A percentile compares a stretch with the other conserved stretches of the same genome.
Conservation (phyloP, 2,113 vertebrate species). For the Marmota monax region DNA sequence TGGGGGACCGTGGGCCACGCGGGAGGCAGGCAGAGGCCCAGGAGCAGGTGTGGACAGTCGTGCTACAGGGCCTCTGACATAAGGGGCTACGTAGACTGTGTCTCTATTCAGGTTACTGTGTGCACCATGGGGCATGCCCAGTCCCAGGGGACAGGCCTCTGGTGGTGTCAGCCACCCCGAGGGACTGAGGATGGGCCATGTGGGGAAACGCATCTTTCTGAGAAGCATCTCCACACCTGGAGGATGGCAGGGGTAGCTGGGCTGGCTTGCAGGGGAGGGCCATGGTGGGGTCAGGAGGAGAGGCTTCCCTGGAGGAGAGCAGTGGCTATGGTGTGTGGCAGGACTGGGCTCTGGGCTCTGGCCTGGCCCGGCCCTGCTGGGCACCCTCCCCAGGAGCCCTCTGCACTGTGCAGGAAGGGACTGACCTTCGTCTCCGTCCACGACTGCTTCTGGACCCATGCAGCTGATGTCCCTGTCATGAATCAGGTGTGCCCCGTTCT, state of each 20-base stretch:
- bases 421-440: conserved; percentile 98
- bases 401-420: conserved; percentile 87
- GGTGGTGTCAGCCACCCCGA: background rate
- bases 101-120: background rate
- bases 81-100: background rate
- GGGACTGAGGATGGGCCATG: background rate
- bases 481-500: conserved; percentile 90
- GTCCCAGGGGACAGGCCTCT: too few species aligned
- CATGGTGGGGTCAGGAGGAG: too few species aligned
- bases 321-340: background rate
- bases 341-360: background rate
- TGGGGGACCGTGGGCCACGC: background rate
- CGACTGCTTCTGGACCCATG: conserved; percentile 99
- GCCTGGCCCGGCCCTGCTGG: too few species aligned
- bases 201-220: background rate
- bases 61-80: too few species aligned
- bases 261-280: too few species aligned
- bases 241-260: too few species aligned
- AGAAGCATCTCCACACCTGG: background rate
- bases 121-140: background rate
- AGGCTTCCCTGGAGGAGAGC: too few species aligned
- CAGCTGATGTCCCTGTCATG: conserved; percentile 93
- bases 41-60: too few species aligned
- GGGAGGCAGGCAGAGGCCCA: background rate
- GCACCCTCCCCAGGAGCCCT: background rate